A percentile compares a stretch with the other conserved stretches of the same genome.
Evolutionary conservation across 2,888 invertebrate genomes (phyloP).

Genomic region (Beris morrisii): DNA sequence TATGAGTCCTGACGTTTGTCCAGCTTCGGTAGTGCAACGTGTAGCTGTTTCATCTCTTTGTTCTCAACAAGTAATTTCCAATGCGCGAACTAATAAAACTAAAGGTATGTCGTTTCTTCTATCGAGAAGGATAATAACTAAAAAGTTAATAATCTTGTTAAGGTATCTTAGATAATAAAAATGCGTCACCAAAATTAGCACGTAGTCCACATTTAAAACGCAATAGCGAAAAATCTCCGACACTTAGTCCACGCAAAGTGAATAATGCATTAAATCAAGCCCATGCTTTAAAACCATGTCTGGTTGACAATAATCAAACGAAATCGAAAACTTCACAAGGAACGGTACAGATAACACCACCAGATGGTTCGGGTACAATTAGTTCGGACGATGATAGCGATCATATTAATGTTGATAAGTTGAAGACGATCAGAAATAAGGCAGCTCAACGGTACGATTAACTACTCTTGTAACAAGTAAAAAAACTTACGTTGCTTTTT

Average conservation of each 20-base stretch:
- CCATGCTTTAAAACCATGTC: slow-evolving; percentile 29
- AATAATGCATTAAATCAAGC: slow-evolving; percentile 33
- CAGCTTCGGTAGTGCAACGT: slow-evolving; percentile 51
- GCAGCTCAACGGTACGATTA: slow-evolving; percentile 58
- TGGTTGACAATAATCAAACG: slow-evolving; percentile 43
- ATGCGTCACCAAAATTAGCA: slow-evolving; percentile 52
- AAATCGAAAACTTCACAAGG: slow-evolving; percentile 44
- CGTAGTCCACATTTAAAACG: slow-evolving; percentile 50
- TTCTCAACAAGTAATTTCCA: slow-evolving; percentile 46
- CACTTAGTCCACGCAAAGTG: slow-evolving; percentile 51
- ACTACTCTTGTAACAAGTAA: neutral
- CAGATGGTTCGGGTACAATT: slow-evolving; percentile 49
- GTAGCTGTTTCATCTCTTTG: slow-evolving; percentile 49
- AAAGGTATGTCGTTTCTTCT: neutral
- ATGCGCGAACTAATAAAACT: slow-evolving; percentile 51
- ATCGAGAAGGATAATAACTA: neutral
- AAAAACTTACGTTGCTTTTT: too few species aligned
- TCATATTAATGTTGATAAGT: slow-evolving; percentile 65
- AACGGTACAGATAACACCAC: slow-evolving; percentile 48
- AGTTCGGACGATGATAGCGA: slow-evolving; percentile 68
- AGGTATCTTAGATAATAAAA: slow-evolving; percentile 48
- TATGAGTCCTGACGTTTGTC: slow-evolving; percentile 74
- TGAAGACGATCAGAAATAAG: slow-evolving; percentile 66
- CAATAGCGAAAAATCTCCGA: slow-evolving; percentile 45
- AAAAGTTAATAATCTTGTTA: neutral